Evolutionary conservation across 2,113 vertebrate species (phyloP), one percentile per base, ranked within the genome.

Genomic region (Neotragus moschatus): DNA sequence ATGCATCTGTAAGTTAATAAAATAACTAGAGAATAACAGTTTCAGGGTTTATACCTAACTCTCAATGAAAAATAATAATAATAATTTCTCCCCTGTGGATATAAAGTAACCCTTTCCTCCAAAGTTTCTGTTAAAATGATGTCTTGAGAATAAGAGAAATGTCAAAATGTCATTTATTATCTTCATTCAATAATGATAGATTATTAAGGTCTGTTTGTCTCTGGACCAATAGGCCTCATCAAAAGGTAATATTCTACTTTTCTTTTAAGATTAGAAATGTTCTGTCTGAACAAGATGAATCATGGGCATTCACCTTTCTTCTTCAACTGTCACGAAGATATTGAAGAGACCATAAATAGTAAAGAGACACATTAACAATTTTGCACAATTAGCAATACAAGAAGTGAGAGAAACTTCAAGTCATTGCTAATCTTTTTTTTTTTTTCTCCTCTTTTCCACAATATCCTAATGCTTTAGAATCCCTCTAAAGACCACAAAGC

Each of bases 1-100:
- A 61, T 0, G 3, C 70, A 94, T 85, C 53, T 84, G 13, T 97
- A 92, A 96, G 58, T 96, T 94, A 96, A 97, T 98, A 96, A 96
- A 92, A 33, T 66, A 94, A 85, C 45, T 63, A 49, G 26, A 79
- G 28, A 94, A 86, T 49, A 95, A 94, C 39, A 91, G 45, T 94
- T 84, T 19, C 21, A 73, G 70, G 55, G 19, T 85, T 93, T 90
- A 84, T 92, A 26, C 56, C 28, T 87, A 82, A 93, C 58, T 86
- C 75, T 55, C 55, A n/a, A 75, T 73, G 47, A 3, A 75, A 75
- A 70, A 23, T 19, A 25, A 43, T 3, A 43, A 70, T 14, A 43
- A 23, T 70, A 70, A 36, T 88, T 66, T 70, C 66, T 84, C 75
- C 53, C 28, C 11, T 66, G 12, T 43, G 36, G 13, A 94, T 28